Evolutionary conservation across 2,888 invertebrate species (phyloP).

Genomic region (Subacronicta megacephala): DNA sequence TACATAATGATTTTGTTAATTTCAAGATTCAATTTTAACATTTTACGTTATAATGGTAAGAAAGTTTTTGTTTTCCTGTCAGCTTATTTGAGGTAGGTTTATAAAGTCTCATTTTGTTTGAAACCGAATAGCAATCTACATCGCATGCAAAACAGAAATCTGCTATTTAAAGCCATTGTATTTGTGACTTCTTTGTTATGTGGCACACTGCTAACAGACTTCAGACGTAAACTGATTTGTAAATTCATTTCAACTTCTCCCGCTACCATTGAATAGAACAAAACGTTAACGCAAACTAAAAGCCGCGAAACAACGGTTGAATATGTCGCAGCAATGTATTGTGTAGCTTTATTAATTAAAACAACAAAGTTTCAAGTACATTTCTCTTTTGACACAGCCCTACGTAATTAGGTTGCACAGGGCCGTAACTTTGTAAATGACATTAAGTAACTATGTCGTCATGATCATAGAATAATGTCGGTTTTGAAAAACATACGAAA

Average conservation of each 20-base stretch:
- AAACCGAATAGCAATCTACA: not conserved
- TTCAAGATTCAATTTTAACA: too few relatives aligned
- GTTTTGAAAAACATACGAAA: too few relatives aligned
- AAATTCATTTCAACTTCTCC: slow-evolving; percentile 54
- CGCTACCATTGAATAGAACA: slow-evolving; percentile 48
- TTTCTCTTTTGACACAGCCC: slow-evolving; percentile 61
- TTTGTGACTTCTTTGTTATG: slow-evolving; percentile 23
- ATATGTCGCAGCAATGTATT: slow-evolving; percentile 64
- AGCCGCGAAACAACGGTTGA: slow-evolving; percentile 53
- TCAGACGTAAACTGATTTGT: slow-evolving; percentile 34
- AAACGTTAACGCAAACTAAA: slow-evolving; percentile 45
- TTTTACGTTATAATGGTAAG: too few relatives aligned
- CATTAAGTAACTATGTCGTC: slow-evolving; percentile 42
- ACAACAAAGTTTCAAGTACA: slow-evolving; percentile 73
- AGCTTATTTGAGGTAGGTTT: not conserved
- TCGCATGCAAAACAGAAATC: slow-evolving; percentile 18
- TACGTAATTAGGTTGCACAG: slow-evolving; percentile 63
- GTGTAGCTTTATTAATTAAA: slow-evolving; percentile 73
- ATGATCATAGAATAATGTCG: too few relatives aligned
- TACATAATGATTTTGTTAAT: too few relatives aligned
- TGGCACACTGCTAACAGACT: slow-evolving; percentile 34
- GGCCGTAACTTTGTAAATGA: slow-evolving; percentile 44
- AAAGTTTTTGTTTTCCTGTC: not conserved
- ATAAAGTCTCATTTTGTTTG: not conserved
- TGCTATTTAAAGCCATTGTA: slow-evolving; percentile 15